Base-by-base conservation (phyloP, 2,113 vertebrate genomes). In the Hippocampus guttulatus region DNA sequence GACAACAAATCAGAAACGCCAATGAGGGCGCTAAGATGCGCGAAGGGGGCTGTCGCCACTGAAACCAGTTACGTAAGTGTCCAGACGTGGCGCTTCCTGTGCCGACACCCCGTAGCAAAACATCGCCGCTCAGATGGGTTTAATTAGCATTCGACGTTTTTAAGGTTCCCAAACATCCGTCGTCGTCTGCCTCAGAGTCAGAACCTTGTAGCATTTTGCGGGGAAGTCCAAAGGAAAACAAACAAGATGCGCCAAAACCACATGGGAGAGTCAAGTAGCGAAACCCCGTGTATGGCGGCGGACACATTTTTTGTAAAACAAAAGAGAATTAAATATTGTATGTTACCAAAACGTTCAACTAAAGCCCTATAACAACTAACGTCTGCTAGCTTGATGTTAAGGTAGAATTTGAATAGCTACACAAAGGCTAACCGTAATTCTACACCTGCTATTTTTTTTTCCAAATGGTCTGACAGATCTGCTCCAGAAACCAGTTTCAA, bases 161-260 rank as follows among this genome's bases (percentile, higher is more conserved):
- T 47, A 47, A 65, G 21, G 43, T 65, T 86, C 84, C 83, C 84
- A 76, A 81, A 77, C 81, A 4, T 78, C 23, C 72, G 27, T 45
- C 43, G 8, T 45, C 43, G 2, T 45, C 43, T 38, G 52, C 30
- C 25, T 58, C 75, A 60, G 73, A 58, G 52, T 1, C 77, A 54
- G 8, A 33, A 30, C 25, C 25, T 33, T 12, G 9, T 61, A 0
- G 27, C 58, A 67, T 58, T 58, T 15, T 64, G 67, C 69, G 2
- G 78, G 85, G 88, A 85, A 86, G 69, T 86, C 76, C 43, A 76
- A 66, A 82, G 52, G 70, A 6, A 84, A 90, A 87, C 81, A 76
- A 70, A 81, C 62, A 47, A 30, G 14, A 14, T 61, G 58, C 58
- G 25, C 9, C 2, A 47, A 51, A 27, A 25, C 23, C 14, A 58